Conservation (phyloP, 2,888 invertebrate genomes). For the Meliscaeva auricollis region DNA sequence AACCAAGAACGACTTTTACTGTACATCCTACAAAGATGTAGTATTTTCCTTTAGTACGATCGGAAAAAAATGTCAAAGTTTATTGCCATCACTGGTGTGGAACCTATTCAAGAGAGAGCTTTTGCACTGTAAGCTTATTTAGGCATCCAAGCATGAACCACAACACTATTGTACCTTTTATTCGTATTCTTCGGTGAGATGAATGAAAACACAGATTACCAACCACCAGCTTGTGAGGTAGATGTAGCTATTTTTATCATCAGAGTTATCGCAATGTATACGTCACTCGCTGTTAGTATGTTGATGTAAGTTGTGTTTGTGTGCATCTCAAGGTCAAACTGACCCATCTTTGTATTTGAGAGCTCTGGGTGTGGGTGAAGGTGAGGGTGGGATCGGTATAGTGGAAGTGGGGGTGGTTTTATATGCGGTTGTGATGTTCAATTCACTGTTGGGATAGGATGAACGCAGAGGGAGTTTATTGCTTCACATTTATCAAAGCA, state of each 20-base stretch:
- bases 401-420: constrained; percentile 19
- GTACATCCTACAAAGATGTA: no score
- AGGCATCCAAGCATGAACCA: constrained; percentile 39
- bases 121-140: constrained; percentile 49
- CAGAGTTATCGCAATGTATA: constrained; percentile 47
- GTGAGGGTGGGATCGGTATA: constrained; percentile 5
- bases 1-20: no score
- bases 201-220: constrained; percentile 65
- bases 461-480: neutral
- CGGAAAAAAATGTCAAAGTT: neutral
- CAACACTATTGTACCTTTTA: neutral
- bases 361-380: neutral
- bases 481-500: neutral
- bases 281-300: constrained; percentile 52
- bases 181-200: constrained; percentile 46
- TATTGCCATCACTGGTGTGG: constrained; percentile 41
- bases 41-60: no score
- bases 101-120: constrained; percentile 56
- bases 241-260: constrained; percentile 38
- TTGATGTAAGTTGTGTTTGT: constrained; percentile 52
- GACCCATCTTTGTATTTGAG: constrained; percentile 43
- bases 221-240: constrained; percentile 29
- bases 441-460: neutral
- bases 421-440: constrained; percentile 41
- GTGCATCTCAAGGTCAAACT: constrained; percentile 73